Evolutionary conservation across 2,113 vertebrate species (phyloP).

Genomic region (Nothobranchius furzeri): DNA sequence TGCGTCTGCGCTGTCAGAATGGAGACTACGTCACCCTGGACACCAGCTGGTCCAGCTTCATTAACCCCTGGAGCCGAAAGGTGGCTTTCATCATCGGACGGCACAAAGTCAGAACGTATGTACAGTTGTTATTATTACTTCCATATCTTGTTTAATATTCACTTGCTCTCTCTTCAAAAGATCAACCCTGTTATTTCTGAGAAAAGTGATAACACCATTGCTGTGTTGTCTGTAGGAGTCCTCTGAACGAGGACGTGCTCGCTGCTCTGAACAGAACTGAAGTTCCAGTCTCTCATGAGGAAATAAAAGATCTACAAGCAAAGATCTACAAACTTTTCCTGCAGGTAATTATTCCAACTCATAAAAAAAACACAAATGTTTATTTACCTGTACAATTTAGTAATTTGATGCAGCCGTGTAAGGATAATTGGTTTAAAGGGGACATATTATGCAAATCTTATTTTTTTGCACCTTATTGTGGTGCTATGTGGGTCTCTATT

Average conservation of each 20-base stretch:
- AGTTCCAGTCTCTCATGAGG: constrained; percentile 73
- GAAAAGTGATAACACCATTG: neutral
- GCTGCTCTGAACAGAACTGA: constrained; percentile 75
- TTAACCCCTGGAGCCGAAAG: constrained; percentile 92
- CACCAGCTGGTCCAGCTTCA: constrained; percentile 92
- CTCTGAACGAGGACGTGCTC: constrained; percentile 92
- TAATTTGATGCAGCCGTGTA: too few species aligned
- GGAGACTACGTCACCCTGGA: constrained; percentile 89
- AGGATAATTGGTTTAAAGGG: too few species aligned
- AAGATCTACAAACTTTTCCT: constrained; percentile 91
- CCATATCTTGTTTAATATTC: neutral
- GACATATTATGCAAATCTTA: too few species aligned
- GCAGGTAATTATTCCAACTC: constrained; percentile 77
- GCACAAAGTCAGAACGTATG: constrained; percentile 91
- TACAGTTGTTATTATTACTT: neutral
- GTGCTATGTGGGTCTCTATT: too few species aligned
- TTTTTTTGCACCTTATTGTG: too few species aligned
- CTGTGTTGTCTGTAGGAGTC: constrained; percentile 76
- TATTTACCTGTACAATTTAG: neutral
- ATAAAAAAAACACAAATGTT: neutral
- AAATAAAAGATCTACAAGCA: constrained; percentile 86
- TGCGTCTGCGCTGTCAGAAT: constrained; percentile 88
- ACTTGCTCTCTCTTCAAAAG: neutral
- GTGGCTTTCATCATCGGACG: constrained; percentile 88
- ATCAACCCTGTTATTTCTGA: neutral